Percentiles rank a stretch among this genome's conserved stretches.
Conservation (phyloP, 2,797 vertebrate genomes). For the Simalia tracyae region DNA sequence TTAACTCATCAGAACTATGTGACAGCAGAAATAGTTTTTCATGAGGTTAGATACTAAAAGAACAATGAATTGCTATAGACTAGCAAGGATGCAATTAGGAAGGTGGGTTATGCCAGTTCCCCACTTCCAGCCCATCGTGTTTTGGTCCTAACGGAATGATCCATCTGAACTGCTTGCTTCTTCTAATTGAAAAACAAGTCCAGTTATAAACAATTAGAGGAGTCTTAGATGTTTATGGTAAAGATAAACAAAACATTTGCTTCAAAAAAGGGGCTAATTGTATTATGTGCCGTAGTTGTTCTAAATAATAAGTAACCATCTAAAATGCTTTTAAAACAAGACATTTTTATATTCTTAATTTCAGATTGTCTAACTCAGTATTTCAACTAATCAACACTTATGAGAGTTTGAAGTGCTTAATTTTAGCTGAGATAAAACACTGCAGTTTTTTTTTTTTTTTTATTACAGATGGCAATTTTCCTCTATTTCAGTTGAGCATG, state of each 20-base stretch:
- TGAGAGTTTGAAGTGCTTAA: not conserved
- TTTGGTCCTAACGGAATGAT: not conserved
- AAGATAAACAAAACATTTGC: not conserved
- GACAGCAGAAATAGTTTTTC: not conserved
- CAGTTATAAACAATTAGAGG: not conserved
- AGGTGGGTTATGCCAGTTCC: not conserved
- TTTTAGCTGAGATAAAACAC: not conserved
- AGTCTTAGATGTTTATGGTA: not conserved
- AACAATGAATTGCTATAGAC: not conserved
- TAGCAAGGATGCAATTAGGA: not conserved
- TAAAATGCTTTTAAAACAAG: not conserved
- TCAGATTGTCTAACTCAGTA: not conserved
- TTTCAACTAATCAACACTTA: not conserved
- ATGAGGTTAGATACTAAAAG: not conserved
- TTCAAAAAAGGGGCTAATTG: not conserved
- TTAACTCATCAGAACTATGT: not conserved
- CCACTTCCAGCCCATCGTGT: not conserved
- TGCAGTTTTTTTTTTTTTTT: not conserved
- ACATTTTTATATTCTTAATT: not conserved
- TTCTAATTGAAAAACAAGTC: not conserved
- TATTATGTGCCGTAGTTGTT: not conserved
- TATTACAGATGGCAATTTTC: not conserved
- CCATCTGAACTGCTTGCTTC: not conserved
- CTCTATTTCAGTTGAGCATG: not conserved
- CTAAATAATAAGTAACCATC: not conserved